phyloP scores from a whole-genome alignment of 2,113 vertebrate species.

The Oreochromis tanganicae region DNA sequence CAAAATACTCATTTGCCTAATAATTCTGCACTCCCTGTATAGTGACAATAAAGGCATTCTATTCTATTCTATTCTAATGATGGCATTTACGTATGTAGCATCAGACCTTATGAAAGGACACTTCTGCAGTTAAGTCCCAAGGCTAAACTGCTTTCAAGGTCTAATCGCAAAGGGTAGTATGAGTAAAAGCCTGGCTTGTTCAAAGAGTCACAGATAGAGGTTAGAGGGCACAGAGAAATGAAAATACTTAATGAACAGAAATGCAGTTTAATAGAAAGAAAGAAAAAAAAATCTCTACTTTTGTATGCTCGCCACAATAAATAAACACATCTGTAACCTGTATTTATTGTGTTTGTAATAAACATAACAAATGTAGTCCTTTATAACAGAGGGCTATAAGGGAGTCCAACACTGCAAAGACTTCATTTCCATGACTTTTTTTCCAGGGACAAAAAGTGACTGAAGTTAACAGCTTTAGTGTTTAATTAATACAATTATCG shows the following conservation, averaged over 20 bases:
- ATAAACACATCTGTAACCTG: not conserved
- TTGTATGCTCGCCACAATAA: not conserved
- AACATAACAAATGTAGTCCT: not conserved
- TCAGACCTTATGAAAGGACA: not conserved
- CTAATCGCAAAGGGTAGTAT: not conserved
- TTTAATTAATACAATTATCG: not conserved
- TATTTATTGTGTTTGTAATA: not conserved
- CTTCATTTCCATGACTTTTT: not conserved
- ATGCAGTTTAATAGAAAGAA: not conserved
- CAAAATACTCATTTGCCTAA: too few relatives aligned
- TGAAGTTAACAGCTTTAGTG: not conserved
- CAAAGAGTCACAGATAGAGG: not conserved
- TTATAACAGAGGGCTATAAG: not conserved
- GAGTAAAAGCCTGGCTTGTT: not conserved
- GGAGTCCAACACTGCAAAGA: not conserved
- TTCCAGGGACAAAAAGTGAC: not conserved
- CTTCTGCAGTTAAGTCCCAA: not conserved
- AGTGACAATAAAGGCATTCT: too few relatives aligned
- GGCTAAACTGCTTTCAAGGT: not conserved
- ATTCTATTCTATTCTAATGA: not conserved
- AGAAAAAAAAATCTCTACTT: not conserved
- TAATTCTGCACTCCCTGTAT: too few relatives aligned
- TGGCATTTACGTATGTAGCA: not conserved
- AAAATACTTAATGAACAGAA: not conserved
- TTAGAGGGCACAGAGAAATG: not conserved